Percentiles rank a stretch among this genome's conserved stretches.
Conservation (phyloP, 2,797 vertebrate genomes). For the Ataeniobius toweri region DNA sequence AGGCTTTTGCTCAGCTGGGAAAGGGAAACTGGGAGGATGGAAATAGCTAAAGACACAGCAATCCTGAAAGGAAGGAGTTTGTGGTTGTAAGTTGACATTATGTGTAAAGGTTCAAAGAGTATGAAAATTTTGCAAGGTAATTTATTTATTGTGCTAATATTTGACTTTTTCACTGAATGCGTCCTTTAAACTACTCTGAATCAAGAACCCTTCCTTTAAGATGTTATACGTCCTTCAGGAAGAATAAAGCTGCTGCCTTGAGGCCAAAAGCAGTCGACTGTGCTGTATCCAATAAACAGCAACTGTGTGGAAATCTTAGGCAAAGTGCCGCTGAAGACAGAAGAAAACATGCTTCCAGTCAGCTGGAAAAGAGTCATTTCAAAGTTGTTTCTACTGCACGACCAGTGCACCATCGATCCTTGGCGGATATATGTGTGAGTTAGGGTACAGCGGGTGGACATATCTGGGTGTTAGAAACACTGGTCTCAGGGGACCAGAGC, state of each 20-base stretch:
- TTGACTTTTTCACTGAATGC: neutral
- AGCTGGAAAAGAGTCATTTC: constrained; percentile 9
- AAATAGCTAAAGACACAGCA: neutral
- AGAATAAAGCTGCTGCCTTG: constrained; percentile 18
- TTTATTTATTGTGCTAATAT: neutral
- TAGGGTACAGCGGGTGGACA: constrained; percentile 5
- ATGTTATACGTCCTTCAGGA: constrained; percentile 7
- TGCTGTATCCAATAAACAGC: neutral
- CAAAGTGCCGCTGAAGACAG: constrained; percentile 10
- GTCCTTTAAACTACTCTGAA: neutral
- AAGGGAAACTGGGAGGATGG: neutral
- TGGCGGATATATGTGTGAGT: constrained; percentile 1
- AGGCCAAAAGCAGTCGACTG: neutral
- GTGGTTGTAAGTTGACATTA: neutral
- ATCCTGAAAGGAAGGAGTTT: neutral
- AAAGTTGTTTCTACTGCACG: constrained; percentile 27
- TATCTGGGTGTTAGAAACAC: constrained; percentile 3
- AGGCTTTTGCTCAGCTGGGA: neutral
- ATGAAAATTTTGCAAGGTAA: neutral
- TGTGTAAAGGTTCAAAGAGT: neutral
- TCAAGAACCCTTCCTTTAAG: neutral
- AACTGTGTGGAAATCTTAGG: constrained; percentile 16
- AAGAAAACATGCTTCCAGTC: constrained; percentile 5
- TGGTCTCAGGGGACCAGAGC: constrained; percentile 41
- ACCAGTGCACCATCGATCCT: constrained; percentile 22